Evolutionary conservation across 2,797 vertebrate species (phyloP).

Genomic region (Lophotriccus pileatus): DNA sequence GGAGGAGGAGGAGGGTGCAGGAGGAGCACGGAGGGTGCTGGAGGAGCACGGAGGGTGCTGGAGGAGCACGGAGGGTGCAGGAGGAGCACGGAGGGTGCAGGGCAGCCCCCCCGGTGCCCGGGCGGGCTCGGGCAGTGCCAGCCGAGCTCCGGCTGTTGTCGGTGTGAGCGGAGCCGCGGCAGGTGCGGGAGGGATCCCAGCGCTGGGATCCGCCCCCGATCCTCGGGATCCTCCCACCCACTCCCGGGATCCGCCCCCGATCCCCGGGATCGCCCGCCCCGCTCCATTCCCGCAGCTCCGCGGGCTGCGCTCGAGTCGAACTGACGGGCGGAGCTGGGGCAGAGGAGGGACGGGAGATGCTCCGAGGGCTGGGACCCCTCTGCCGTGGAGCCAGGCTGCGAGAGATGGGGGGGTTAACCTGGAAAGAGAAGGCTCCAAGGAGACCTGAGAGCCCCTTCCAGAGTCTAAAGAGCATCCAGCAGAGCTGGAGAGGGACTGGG

Average conservation of each 20-base stretch:
- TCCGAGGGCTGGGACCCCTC: not conserved
- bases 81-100: not conserved
- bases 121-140: not conserved
- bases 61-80: not conserved
- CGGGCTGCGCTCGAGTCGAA: too few relatives aligned
- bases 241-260: not conserved
- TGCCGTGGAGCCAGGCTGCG: not conserved
- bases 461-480: not conserved
- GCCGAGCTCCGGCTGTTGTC: slow-evolving; percentile 10
- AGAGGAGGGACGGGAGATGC: not conserved
- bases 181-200: not conserved
- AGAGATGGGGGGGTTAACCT: too few relatives aligned
- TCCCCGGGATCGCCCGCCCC: not conserved
- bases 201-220: not conserved
- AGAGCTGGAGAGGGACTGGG: not conserved
- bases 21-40: not conserved
- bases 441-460: not conserved
- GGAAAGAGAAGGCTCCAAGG: not conserved
- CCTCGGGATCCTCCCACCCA: too few relatives aligned
- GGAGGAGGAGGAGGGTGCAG: not conserved
- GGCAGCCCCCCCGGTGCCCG: not conserved
- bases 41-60: not conserved
- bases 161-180: not conserved
- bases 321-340: not conserved
- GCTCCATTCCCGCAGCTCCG: not conserved